Conservation (phyloP, 2,888 invertebrate genomes). For the Callimorpha dominula region DNA sequence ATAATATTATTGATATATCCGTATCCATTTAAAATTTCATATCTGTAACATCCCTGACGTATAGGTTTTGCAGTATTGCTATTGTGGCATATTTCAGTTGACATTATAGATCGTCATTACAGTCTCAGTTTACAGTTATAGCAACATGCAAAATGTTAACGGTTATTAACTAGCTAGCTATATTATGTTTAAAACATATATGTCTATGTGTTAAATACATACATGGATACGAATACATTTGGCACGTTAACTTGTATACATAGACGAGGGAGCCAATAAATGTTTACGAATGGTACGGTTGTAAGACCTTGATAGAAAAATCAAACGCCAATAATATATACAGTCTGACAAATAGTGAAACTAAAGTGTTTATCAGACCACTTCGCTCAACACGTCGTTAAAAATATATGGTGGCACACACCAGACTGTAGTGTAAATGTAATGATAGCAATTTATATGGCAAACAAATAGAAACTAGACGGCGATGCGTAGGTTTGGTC, state of each 20-base stretch:
- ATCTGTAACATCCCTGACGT: slow-evolving; percentile 12
- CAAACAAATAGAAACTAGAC: slow-evolving; percentile 76
- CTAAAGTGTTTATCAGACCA: slow-evolving; percentile 48
- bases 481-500: slow-evolving; percentile 69
- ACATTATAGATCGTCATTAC: slow-evolving; percentile 43
- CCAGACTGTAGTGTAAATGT: slow-evolving; percentile 64
- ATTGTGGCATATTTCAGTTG: slow-evolving; percentile 58
- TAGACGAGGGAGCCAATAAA: slow-evolving; percentile 34
- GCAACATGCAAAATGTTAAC: slow-evolving; percentile 42
- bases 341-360: slow-evolving; percentile 39
- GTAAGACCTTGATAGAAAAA: slow-evolving; percentile 53
- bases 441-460: slow-evolving; percentile 70
- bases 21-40: too few species aligned
- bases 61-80: slow-evolving; percentile 57
- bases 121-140: slow-evolving; percentile 52
- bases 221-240: slow-evolving; percentile 25
- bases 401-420: slow-evolving; percentile 58
- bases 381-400: slow-evolving; percentile 49
- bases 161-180: slow-evolving; percentile 23
- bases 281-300: slow-evolving; percentile 43
- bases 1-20: too few species aligned
- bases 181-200: neutral
- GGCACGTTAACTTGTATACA: slow-evolving; percentile 37
- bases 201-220: neutral
- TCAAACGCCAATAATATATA: slow-evolving; percentile 37